Evolutionary conservation across 2,888 invertebrate genomes (phyloP).

Genomic region (Drosophila niveifrons): DNA sequence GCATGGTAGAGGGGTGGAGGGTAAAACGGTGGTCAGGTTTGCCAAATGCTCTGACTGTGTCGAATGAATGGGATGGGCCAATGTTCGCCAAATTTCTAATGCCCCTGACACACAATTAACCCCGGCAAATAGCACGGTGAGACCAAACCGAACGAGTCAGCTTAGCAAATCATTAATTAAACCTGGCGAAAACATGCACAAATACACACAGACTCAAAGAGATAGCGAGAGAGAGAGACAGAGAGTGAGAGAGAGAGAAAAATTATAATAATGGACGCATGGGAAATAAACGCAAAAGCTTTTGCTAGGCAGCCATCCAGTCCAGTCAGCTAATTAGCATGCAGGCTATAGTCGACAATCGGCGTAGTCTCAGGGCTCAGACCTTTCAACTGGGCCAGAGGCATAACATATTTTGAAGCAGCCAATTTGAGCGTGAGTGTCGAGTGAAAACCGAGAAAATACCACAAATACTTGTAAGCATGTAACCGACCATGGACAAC

Average conservation of each 20-base stretch:
- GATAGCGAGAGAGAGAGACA: conserved; percentile 17
- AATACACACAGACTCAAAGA: conserved; percentile 31
- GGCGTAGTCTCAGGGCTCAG: neutral
- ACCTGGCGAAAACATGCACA: conserved; percentile 46
- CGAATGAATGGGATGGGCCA: conserved; percentile 28
- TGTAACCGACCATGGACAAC: conserved; percentile 12
- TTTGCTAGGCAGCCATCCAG: conserved; percentile 28
- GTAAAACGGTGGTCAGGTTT: conserved; percentile 16
- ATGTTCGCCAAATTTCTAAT: conserved; percentile 51
- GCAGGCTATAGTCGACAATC: conserved; percentile 21
- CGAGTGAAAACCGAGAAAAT: conserved; percentile 42
- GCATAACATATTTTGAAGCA: conserved; percentile 21
- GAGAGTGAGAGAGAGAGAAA: conserved; percentile 23
- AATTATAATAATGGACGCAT: conserved; percentile 72
- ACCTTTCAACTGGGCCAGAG: conserved; percentile 22
- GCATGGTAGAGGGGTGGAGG: neutral
- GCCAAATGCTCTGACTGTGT: conserved; percentile 12
- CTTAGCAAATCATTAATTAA: conserved; percentile 74
- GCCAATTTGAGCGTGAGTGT: conserved; percentile 35
- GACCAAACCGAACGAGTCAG: conserved; percentile 45
- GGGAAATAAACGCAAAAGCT: conserved; percentile 69
- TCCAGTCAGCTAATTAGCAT: conserved; percentile 66
- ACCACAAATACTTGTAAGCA: conserved; percentile 31
- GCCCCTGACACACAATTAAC: conserved; percentile 72
- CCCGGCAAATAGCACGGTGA: conserved; percentile 29